These are phyloP conservation scores for Lacanobia wlatinum DNA, from an alignment of 2,888 invertebrate genomes.

Conservation along the genomic window DNA sequence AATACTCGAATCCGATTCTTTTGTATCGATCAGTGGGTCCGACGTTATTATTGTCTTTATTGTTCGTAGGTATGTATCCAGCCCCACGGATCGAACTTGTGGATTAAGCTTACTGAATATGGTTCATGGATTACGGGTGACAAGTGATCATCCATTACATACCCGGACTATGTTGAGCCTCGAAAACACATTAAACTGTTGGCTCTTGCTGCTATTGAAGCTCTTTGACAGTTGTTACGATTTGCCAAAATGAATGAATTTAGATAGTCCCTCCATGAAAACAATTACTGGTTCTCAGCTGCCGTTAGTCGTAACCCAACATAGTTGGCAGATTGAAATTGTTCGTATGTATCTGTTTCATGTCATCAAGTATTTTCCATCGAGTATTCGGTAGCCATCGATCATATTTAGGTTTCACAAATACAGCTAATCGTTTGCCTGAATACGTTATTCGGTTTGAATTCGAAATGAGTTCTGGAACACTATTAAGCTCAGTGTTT, in stretches of 20 bases:
- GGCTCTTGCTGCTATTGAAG: too few species aligned
- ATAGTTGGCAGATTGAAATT: neutral
- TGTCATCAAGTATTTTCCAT: constrained; percentile 1
- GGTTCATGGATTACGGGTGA: too few species aligned
- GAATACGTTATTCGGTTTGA: constrained; percentile 26
- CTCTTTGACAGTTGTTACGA: too few species aligned
- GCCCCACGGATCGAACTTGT: neutral
- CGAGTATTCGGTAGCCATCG: constrained; percentile 21
- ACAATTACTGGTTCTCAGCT: too few species aligned
- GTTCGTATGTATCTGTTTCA: constrained; percentile 5
- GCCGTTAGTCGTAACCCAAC: too few species aligned
- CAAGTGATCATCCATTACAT: neutral
- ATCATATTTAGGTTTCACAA: constrained; percentile 24
- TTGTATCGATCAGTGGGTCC: constrained; percentile 62
- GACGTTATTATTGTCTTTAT: constrained; percentile 54
- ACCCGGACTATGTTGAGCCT: neutral
- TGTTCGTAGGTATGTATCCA: constrained; percentile 15
- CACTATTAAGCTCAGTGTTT: constrained; percentile 5
- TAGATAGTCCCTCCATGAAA: neutral
- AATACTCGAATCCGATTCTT: constrained; percentile 55
- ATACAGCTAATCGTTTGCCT: constrained; percentile 24
- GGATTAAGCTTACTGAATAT: too few species aligned
- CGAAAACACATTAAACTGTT: neutral
- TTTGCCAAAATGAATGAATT: too few species aligned
- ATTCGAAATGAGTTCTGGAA: constrained; percentile 29